Percentiles rank a stretch among this genome's conserved stretches.
These are phyloP conservation scores for Megalurothrips usitatus DNA, from an alignment of 2,888 invertebrate species.

Conservation along the genomic window DNA sequence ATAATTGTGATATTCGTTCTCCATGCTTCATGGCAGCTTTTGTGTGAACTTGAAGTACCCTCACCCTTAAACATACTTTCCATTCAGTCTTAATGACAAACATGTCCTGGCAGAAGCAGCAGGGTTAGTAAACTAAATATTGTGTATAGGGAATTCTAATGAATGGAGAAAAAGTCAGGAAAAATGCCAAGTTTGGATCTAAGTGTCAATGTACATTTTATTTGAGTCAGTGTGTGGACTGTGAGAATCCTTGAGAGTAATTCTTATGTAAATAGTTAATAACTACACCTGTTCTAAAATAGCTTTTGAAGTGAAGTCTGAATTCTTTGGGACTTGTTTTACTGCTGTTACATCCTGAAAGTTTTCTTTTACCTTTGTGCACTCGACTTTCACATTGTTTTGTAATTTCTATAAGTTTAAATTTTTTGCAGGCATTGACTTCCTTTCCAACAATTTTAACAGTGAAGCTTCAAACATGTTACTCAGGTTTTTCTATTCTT, in stretches of 20 bases:
- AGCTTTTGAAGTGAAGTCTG: background rate
- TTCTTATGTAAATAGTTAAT: background rate
- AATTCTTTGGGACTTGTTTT: background rate
- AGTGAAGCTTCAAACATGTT: too few species aligned
- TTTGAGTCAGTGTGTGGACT: background rate
- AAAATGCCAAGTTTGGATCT: background rate
- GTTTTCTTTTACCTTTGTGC: background rate
- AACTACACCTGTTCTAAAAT: background rate
- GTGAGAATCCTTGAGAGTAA: background rate
- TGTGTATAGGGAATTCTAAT: background rate
- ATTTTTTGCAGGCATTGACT: background rate
- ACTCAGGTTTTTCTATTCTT: background rate
- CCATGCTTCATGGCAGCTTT: background rate
- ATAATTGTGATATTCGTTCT: background rate
- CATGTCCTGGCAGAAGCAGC: background rate
- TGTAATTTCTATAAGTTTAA: background rate
- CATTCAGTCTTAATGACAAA: constrained; percentile 2
- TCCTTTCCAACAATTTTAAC: background rate
- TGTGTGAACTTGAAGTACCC: background rate
- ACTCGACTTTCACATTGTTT: background rate
- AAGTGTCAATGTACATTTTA: background rate
- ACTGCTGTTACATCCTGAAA: background rate
- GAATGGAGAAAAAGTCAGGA: background rate
- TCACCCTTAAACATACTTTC: background rate
- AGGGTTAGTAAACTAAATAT: background rate